Evolutionary conservation across 64 coral and sea anemone species (phyloP).

Genomic region (Hydrozoanthus tunicans): DNA sequence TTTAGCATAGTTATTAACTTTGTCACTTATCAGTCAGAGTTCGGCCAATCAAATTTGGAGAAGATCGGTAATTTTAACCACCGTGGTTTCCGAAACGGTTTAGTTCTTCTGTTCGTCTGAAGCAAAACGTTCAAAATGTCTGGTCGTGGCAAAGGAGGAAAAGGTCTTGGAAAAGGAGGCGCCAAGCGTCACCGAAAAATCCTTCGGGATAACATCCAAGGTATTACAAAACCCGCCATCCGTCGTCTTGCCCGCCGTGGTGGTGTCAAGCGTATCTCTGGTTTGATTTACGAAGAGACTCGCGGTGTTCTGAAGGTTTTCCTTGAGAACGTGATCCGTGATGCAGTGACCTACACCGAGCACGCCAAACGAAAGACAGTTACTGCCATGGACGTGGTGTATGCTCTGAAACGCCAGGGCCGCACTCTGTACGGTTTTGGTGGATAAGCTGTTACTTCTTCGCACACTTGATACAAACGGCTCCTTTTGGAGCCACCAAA

Average conservation of each 20-base stretch:
- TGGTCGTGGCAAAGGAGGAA: conserved; percentile 93
- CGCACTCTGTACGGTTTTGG: conserved; percentile 40
- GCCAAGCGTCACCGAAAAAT: conserved; percentile 97
- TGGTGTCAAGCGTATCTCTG: conserved; percentile 63
- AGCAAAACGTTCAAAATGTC: not conserved
- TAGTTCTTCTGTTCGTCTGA: too few relatives aligned
- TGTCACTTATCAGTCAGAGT: too few relatives aligned
- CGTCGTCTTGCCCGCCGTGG: conserved; percentile 96
- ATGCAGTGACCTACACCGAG: conserved; percentile 19
- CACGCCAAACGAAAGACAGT: conserved; percentile 43
- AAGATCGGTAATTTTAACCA: too few relatives aligned
- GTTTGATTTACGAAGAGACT: conserved; percentile 25
- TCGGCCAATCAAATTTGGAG: too few relatives aligned
- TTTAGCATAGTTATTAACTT: too few relatives aligned
- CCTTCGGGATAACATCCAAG: conserved; percentile 91
- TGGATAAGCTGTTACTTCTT: not conserved
- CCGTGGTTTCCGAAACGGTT: too few relatives aligned
- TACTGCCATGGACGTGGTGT: conserved; percentile 21
- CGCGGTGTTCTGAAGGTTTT: conserved; percentile 39
- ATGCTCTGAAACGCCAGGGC: conserved; percentile 24
- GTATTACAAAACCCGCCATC: conserved; percentile 94
- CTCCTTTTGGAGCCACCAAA: too few relatives aligned
- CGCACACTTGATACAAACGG: too few relatives aligned
- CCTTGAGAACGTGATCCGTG: conserved; percentile 15
- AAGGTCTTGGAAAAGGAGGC: conserved; percentile 98